phyloP scores from a whole-genome alignment of 2,113 vertebrate genomes.

The Dryoscopus gambensis region DNA sequence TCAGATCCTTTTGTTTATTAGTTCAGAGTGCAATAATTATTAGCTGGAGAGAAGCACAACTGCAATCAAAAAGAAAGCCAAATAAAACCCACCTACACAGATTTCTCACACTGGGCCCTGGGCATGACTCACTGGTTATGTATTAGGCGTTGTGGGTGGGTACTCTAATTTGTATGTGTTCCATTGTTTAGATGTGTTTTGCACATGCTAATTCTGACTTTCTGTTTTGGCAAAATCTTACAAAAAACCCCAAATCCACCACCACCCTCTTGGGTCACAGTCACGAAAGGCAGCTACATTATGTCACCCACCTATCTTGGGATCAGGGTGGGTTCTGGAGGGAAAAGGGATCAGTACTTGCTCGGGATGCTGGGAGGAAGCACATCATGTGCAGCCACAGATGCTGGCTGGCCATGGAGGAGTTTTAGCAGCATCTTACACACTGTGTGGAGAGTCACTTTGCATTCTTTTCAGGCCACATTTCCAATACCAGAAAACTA shows the following conservation, averaged over 20 bases:
- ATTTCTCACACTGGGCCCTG: conserved; percentile 41
- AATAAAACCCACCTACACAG: conserved; percentile 41
- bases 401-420: not conserved
- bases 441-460: not conserved
- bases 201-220: conserved; percentile 9
- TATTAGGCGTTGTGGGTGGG: conserved; percentile 37
- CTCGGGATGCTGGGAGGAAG: not conserved
- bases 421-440: not conserved
- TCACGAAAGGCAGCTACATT: conserved; percentile 8
- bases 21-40: conserved; percentile 9
- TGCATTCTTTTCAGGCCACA: not conserved
- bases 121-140: conserved; percentile 40
- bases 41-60: conserved; percentile 21
- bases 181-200: conserved; percentile 43
- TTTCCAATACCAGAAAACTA: not conserved
- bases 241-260: not conserved
- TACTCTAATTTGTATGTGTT: conserved; percentile 36
- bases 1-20: not conserved
- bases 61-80: conserved; percentile 26
- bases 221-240: conserved; percentile 44
- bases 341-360: not conserved
- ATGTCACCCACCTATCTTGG: conserved; percentile 19
- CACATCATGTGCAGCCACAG: not conserved
- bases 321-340: not conserved
- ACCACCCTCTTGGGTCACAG: not conserved